Base-by-base conservation (phyloP, 2,888 invertebrate species). In the Choristoneura rosaceana region DNA sequence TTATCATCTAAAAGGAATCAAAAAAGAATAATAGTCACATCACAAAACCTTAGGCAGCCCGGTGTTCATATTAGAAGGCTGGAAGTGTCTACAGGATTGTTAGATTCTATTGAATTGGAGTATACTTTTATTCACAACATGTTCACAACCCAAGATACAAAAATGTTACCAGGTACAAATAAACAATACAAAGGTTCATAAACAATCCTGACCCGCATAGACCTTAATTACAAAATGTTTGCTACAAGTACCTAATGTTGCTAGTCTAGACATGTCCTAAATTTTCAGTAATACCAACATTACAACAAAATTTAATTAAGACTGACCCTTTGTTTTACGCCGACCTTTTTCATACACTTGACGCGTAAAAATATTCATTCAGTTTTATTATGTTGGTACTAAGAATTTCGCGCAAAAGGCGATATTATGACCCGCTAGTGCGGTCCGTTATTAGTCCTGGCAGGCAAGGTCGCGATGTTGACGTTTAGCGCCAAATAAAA, bases 301-400 rank as follows among this genome's bases (percentile, higher is more conserved):
- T 34, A 62, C 52, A 69, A 64, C 59, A 70, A 65, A 58, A 60
- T 60, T 43, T 59, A 70, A 70, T 70, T 52, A 70, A 52, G 50
- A 41, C 60, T 59, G 33, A 52, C 50, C 59, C 50, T 60, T 64
- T 58, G 62, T 70, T 59, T 55, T 41, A 70, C 65, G 50, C 55
- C 17, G 25, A 9, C 15, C 43, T 61, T 43, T 41, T 17, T 17
- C 61, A 41, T 41, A 43, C 70, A 34, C 33, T 61, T 45, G 14
- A n/a, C 33, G 43, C 9, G 62, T 15, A 65, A 65, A 38, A 65
- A 38, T 50, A 60, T 60, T 60, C 55, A 69, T 64, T 66, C 60
- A 38, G 52, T 47, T 71, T 67, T 71, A 58, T 71, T 62, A 63
- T 58, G 66, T 71, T 55, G 41, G 66, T 61, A 52, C 52, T 60